phyloP scores from a whole-genome alignment of 1,140 invertebrate genomes.

The Drosophila micromelanica region DNA sequence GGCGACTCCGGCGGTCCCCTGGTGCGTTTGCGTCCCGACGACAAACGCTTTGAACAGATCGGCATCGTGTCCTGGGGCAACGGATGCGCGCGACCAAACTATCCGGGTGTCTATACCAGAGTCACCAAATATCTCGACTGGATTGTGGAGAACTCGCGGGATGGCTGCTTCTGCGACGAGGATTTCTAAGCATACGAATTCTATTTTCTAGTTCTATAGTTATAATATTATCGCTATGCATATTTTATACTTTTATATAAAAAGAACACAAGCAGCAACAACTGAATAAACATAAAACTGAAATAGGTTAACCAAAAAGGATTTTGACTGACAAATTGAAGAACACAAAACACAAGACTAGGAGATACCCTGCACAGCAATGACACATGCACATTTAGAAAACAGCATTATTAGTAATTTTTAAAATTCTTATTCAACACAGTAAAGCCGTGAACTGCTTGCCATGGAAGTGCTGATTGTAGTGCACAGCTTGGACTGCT shows the following conservation, averaged over 20 bases:
- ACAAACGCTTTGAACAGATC: slow-evolving; percentile 91
- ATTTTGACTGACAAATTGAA: not conserved
- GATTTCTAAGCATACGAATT: slow-evolving; percentile 71
- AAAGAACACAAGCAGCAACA: slow-evolving; percentile 21
- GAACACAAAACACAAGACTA: not conserved
- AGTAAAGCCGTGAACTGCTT: slow-evolving; percentile 2
- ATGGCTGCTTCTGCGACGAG: slow-evolving; percentile 89
- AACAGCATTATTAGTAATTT: not conserved
- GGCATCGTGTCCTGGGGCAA: slow-evolving; percentile 89
- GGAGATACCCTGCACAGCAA: no score
- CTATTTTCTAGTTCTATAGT: slow-evolving; percentile 35
- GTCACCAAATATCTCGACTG: slow-evolving; percentile 91
- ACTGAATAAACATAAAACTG: slow-evolving; percentile 66
- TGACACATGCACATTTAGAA: no score
- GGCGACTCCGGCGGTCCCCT: slow-evolving; percentile 97
- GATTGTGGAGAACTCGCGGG: slow-evolving; percentile 90
- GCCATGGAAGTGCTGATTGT: not conserved
- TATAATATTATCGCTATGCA: slow-evolving; percentile 49
- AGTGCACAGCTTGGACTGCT: not conserved
- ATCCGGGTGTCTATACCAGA: slow-evolving; percentile 92
- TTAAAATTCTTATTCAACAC: no score
- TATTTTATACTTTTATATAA: slow-evolving; percentile 57
- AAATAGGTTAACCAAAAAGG: slow-evolving; percentile 48
- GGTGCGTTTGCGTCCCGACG: slow-evolving; percentile 88
- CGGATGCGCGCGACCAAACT: slow-evolving; percentile 89